A percentile compares a stretch with the other conserved stretches of the same genome.
Evolutionary conservation across 2,113 vertebrate species (phyloP).

Genomic region (Geothlypis trichas): DNA sequence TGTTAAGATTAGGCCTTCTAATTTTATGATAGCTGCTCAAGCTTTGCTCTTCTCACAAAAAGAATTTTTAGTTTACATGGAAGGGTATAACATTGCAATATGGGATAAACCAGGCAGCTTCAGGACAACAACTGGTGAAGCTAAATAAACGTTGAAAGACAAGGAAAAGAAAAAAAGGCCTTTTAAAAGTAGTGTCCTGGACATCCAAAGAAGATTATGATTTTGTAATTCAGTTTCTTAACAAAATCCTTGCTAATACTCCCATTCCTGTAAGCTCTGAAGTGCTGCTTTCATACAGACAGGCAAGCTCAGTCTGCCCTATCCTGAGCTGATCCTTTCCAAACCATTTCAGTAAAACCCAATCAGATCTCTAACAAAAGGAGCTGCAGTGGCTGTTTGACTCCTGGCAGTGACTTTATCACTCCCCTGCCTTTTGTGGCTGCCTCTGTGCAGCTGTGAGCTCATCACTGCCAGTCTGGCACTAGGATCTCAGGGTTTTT

Average conservation of each 20-base stretch:
- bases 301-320: not conserved
- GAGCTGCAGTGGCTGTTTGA: not conserved
- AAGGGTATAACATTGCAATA: not conserved
- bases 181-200: not conserved
- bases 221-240: not conserved
- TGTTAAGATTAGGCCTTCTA: not conserved
- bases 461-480: accelerated
- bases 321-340: not conserved
- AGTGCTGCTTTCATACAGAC: not conserved
- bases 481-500: not conserved
- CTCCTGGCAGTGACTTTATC: not conserved
- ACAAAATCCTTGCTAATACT: not conserved
- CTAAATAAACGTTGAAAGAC: not conserved
- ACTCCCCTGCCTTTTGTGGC: not conserved
- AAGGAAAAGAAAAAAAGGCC: not conserved
- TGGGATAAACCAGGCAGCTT: not conserved
- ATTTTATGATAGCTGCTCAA: not conserved
- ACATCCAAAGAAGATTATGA: not conserved
- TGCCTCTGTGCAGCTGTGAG: not conserved
- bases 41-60: not conserved
- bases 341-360: not conserved
- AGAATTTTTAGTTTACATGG: not conserved
- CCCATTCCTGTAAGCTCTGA: not conserved
- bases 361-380: not conserved
- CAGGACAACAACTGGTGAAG: not conserved